A percentile compares a stretch with the other conserved stretches of the same genome.
phyloP scores from a whole-genome alignment of 1,140 invertebrate species.

The Bombus soroeensis region DNA sequence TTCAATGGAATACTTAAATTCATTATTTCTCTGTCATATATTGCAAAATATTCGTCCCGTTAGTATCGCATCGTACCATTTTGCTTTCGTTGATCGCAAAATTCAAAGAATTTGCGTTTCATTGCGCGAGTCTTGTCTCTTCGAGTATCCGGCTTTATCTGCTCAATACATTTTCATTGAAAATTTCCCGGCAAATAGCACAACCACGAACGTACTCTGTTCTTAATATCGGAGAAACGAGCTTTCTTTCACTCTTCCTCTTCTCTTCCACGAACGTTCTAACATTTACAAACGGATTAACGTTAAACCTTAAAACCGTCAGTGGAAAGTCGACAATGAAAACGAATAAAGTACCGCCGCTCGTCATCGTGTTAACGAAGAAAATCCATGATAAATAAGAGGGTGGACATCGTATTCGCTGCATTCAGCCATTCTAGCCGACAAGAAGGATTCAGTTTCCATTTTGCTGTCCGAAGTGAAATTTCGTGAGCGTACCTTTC shows the following conservation, averaged over 20 bases:
- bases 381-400: neutral
- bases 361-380: neutral
- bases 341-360: too few relatives aligned
- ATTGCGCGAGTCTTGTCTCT: neutral
- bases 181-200: neutral
- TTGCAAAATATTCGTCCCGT: neutral
- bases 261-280: too few relatives aligned
- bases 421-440: neutral
- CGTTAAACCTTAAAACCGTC: neutral
- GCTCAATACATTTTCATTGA: neutral
- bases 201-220: neutral
- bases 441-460: slow-evolving; percentile 29
- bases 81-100: neutral
- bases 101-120: neutral
- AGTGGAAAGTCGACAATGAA: too few relatives aligned
- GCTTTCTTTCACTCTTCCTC: neutral
- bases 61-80: neutral
- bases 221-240: neutral
- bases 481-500: slow-evolving; percentile 30
- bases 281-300: too few relatives aligned
- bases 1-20: neutral
- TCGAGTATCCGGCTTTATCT: neutral
- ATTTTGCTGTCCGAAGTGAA: slow-evolving; percentile 22
- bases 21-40: neutral
- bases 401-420: neutral